Base-by-base conservation (phyloP, 2,888 invertebrate genomes). In the Lordiphosa andalusiaca region DNA sequence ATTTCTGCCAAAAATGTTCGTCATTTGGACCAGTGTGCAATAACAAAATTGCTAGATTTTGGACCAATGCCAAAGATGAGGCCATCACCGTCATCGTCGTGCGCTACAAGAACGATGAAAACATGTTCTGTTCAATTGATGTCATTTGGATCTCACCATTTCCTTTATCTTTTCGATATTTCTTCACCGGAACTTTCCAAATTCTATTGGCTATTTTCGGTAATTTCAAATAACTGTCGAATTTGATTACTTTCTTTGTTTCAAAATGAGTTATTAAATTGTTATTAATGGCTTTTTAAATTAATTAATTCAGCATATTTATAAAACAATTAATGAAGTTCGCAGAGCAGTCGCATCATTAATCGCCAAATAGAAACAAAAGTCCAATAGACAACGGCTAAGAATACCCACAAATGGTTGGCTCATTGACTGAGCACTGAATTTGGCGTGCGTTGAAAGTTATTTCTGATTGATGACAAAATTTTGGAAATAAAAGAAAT, bases 381-480 rank as follows among this genome's bases (percentile, higher is more conserved):
- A 50, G 30, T 21, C 33, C 35, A 50, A 65, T 13, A 53, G 41
- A 49, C 25, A 54, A 42, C 39, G 30, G 30, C 7, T 30, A 30
- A 30, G 30, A 30, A 30, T 30, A 30, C 30, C 30, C 57, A 52
- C 51, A 35, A 42, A 50, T 69, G 73, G 46, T 41, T 40, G 63
- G 62, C 71, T 76, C 69, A 76, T 53, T 73, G n/a, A n/a, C n/a
- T n/a, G 75, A 78, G 66, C 68, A 59, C 63, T 42, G 55, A 70
- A 77, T 69, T 65, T 69, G 72, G 69, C 66, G 60, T 72, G 72
- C 73, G 84, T 73, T 84, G 84, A 80, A 81, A 84, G 80, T 81
- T 81, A 81, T 81, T 81, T 81, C 84, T 84, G 81, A 81, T 84
- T 78, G 75, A 84, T 81, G 81, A 81, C 81, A 81, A 81, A 81